phyloP scores from a whole-genome alignment of 2,797 vertebrate genomes.

The Allobates femoralis region DNA sequence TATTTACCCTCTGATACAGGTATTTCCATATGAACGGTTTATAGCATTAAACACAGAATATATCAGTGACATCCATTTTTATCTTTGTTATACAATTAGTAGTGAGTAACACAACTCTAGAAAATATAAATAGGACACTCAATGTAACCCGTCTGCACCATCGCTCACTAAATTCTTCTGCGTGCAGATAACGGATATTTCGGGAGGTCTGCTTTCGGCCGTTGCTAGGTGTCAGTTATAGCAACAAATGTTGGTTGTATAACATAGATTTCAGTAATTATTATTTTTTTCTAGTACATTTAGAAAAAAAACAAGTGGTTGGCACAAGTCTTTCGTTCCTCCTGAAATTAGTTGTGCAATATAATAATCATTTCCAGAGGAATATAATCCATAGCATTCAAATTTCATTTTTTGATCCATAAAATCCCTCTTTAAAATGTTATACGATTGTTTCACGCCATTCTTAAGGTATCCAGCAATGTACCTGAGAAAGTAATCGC shows the following conservation, averaged over 20 bases:
- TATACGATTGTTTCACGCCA: too few relatives aligned
- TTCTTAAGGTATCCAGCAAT: too few relatives aligned
- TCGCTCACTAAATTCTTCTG: background rate
- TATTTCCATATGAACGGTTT: background rate
- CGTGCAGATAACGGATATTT: constrained; percentile 32
- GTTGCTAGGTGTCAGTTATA: constrained; percentile 12
- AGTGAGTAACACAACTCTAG: background rate
- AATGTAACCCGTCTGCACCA: background rate
- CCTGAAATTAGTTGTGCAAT: too few relatives aligned
- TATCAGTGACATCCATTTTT: background rate
- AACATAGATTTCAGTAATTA: background rate
- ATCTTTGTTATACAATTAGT: background rate
- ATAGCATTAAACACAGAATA: background rate
- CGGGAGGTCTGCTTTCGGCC: constrained; percentile 1
- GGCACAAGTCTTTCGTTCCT: too few relatives aligned
- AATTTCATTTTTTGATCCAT: too few relatives aligned
- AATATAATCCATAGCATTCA: too few relatives aligned
- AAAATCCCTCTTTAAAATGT: too few relatives aligned
- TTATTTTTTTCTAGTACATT: background rate
- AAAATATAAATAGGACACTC: background rate
- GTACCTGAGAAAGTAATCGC: too few relatives aligned
- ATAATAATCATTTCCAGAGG: too few relatives aligned
- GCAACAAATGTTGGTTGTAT: background rate
- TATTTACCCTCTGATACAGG: background rate
- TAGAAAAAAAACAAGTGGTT: too few relatives aligned